Base-by-base conservation (phyloP, 2,888 invertebrate species). In the Aricia artaxerxes region DNA sequence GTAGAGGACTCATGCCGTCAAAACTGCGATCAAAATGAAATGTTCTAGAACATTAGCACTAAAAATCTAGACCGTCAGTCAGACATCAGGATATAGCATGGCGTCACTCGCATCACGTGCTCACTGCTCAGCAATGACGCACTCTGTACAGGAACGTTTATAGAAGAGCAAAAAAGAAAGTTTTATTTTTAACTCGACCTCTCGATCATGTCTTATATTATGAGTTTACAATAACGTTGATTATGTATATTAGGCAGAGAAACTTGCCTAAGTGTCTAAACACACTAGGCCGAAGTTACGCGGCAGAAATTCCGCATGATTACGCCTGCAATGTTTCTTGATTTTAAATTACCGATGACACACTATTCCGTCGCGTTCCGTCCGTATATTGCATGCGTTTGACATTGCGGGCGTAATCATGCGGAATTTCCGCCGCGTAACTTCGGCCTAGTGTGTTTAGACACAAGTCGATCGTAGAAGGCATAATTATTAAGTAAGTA, bases 61-160 rank as follows among this genome's bases (percentile, higher is more conserved):
- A 72, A 78, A 78, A 69, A 44, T 69, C 31, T 78, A 78, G 35
- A 72, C 53, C 38, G 69, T n/a, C 35, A 69, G 35, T 4, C 7
- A 69, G 69, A 24, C 35, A 80, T 80, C 79, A 69, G 35, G 35
- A 69, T 69, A 69, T 38, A 69, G 16, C 13, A 69, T 69, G 69
- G 69, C 69, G 69, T 69, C 69, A 69, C 69, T 35, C 69, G 2
- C 35, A 69, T 38, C 69, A 69, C 69, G 69, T 11, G 64, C 64
- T 64, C 11, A 38, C 35, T 11, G 64, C 64, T 64, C 11, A 38
- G 38, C 40, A 73, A 73, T 73, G 44, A 73, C 73, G 44, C 49
- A 73, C 53, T 49, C 53, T 11, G n/a, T 31, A 44, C 75, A 40
- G 44, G n/a, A 24, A 44, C 44, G 73, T 44, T 49, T 49, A 73